phyloP scores from a whole-genome alignment of 2,113 vertebrate genomes.

The Rousettus leschenaultii region DNA sequence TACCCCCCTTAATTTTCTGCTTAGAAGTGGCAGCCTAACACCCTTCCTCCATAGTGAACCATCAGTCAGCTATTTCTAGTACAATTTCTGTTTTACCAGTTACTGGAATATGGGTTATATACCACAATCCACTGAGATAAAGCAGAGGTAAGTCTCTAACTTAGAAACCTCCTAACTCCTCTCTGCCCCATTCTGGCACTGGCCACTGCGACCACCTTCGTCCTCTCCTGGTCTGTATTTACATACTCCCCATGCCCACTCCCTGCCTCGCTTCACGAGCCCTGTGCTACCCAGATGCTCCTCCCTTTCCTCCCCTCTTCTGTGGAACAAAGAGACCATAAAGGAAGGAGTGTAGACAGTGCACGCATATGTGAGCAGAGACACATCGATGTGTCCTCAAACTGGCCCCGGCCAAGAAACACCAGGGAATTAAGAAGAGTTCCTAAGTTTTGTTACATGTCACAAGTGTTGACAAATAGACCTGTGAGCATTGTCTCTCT shows the following conservation, averaged over 20 bases:
- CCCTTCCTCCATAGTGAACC: not conserved
- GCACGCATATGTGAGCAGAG: not conserved
- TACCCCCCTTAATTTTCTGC: not conserved
- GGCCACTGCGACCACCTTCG: not conserved
- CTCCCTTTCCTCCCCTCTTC: not conserved
- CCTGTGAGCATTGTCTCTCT: not conserved
- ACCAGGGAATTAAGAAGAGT: not conserved
- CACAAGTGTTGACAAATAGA: not conserved
- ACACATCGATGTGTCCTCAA: not conserved
- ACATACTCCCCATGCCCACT: rapidly evolving
- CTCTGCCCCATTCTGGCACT: not conserved
- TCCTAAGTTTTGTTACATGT: not conserved
- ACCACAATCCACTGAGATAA: not conserved
- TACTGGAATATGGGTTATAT: not conserved
- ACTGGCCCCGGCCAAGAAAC: not conserved
- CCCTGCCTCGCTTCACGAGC: not conserved
- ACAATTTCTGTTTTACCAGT: not conserved
- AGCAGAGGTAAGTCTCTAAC: not conserved
- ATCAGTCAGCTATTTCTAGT: not conserved
- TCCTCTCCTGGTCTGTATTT: not conserved
- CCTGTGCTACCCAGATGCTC: not conserved
- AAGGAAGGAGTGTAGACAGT: not conserved
- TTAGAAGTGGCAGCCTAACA: not conserved
- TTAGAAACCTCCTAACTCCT: not conserved
- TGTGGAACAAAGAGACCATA: not conserved